Base-by-base conservation (phyloP, 2,797 vertebrate species). In the Oreochromis mossambicus region DNA sequence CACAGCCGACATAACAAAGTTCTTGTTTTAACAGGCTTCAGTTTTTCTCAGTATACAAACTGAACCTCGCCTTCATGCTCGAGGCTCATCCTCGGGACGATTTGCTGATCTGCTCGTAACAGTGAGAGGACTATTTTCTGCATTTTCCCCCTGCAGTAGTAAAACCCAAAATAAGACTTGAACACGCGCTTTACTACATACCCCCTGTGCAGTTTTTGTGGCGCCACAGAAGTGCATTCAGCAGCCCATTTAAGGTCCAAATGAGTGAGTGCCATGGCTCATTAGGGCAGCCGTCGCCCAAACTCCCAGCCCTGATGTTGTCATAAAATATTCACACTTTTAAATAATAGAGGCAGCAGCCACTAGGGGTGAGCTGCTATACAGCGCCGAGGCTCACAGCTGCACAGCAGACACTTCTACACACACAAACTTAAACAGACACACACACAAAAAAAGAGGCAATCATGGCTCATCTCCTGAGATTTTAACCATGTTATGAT, bases 291-390 rank as follows among this genome's bases (percentile, higher is more conserved):
- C 80, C 76, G 77, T 84, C 81, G 87, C 75, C 56, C 84, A 87
- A 84, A 58, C 48, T 89, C 89, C 63, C 83, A 38, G 82, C 86
- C 86, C 85, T 86, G 90, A 92, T 92, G 92, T 94, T 90, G 82
- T 88, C 91, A 94, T 95, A 68, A 95, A 95, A 95, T 95, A 95
- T 95, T 95, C 86, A 95, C 89, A 66, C 79, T 84, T 86, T 83
- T 93, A 93, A 95, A 95, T 94, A 95, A 94, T 92, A 56, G 86
- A 95, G 83, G 83, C 83, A 88, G 82, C 80, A 90, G 83, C 82
- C 83, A 84, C 3, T 19, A 38, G 61, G 82, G 66, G 68, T 46
- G 86, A 86, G 80, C 61, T 81, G 87, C 88, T 80, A 55, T 77
- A 89, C 36, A 26, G 36, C 13, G 24, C 24, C 5, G 50, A 68